A percentile compares a stretch with the other conserved stretches of the same genome.
phyloP scores from a whole-genome alignment of 1,140 invertebrate genomes.

The Leguminivora glycinivorella region DNA sequence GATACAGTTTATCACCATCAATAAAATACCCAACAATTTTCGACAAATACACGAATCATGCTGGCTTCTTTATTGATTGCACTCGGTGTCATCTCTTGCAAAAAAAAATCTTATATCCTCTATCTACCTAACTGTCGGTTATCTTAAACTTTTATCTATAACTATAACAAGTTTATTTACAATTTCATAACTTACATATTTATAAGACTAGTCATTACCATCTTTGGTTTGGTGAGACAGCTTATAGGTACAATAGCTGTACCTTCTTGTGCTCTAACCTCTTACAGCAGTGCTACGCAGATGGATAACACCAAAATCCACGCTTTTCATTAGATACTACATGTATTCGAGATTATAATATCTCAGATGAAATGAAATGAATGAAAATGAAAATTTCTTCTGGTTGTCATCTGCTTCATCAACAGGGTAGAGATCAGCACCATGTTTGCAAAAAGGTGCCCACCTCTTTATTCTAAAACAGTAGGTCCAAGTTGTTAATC shows the following conservation, averaged over 20 bases:
- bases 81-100: neutral
- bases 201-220: conserved; percentile 16
- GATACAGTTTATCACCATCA: neutral
- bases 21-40: conserved; percentile 24
- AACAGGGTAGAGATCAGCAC: conserved; percentile 2
- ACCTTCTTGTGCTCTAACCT: neutral
- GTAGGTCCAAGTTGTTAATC: neutral
- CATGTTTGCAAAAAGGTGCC: neutral
- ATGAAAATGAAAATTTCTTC: too few species aligned
- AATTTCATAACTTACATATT: conserved; percentile 7
- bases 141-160: neutral
- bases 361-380: too few species aligned
- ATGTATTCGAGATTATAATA: neutral
- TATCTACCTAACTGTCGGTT: neutral
- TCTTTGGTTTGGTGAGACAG: conserved; percentile 3
- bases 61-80: neutral
- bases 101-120: neutral
- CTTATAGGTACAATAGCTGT: neutral
- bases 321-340: neutral
- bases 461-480: neutral
- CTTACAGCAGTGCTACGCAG: neutral
- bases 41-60: conserved; percentile 34
- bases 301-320: neutral
- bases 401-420: neutral
- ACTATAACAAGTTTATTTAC: conserved; percentile 13